Base-by-base conservation (phyloP, 2,113 vertebrate species). In the Laticauda colubrina region DNA sequence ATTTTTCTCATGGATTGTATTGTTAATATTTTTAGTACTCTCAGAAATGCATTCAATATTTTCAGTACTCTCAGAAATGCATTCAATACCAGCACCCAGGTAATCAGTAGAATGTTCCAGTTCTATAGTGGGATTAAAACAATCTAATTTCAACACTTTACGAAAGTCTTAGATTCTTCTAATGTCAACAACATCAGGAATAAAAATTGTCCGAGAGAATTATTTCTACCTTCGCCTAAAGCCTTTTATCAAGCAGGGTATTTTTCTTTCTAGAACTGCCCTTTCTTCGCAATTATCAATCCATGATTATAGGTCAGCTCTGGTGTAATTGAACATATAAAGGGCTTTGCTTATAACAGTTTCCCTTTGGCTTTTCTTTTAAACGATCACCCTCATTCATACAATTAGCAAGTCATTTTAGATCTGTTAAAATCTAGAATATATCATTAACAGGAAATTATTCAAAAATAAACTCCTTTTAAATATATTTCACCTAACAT, bases 291-390 rank as follows among this genome's bases (percentile, higher is more conserved):
- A 64, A 34, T 95, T 91, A 8, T 59, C 87, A 93, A 93, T 94
- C 94, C 1, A 34, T 64, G 91, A 85, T 94, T 95, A 0, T 3
- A 94, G 61, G 29, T 94, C 93, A 96, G 95, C 91, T 95, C 96
- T 96, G 97, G 94, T 91, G 75, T 94, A 94, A 93, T 94, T 91
- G 93, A 93, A 95, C 95, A 87, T 94, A 95, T 90, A 93, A 54
- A 97, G 90, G 94, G 81, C 92, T 95, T 97, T 96, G 97, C 89
- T 94, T 91, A 95, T 96, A 95, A 97, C 97, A 93, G 94, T 95
- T 96, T 98, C 97, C 96, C 93, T 96, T 95, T 96, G 97, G 34
- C 75, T 81, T 81, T 91, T 96, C 96, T 97, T 96, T 89, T 90
- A 51, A 90, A 51, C 93, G 64, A 89, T 96, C 92, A 96, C 96